Conservation (phyloP, 2,113 vertebrate genomes). For the Halcyon senegalensis region DNA sequence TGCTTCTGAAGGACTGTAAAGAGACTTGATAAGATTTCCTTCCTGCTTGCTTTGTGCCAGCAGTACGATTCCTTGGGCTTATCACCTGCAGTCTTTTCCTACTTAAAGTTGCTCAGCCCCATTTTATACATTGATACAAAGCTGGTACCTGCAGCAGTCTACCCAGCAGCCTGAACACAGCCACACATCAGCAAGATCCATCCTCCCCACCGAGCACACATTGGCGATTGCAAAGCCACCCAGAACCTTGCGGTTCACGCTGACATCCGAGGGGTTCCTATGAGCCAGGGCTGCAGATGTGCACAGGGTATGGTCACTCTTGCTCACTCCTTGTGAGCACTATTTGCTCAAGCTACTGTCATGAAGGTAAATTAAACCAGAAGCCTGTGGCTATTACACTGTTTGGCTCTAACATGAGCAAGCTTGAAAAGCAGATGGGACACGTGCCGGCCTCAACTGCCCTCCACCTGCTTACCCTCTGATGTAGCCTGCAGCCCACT, state of each 20-base stretch:
- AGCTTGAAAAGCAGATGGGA: neutral
- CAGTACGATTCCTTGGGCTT: neutral
- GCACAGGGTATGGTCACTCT: fast-evolving
- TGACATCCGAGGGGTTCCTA: neutral
- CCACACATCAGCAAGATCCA: neutral
- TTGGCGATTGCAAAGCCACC: neutral
- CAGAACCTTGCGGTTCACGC: neutral
- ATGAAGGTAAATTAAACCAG: neutral
- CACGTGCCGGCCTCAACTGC: fast-evolving
- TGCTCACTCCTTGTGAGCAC: fast-evolving
- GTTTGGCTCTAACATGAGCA: neutral
- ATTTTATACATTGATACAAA: neutral
- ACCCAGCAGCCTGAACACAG: neutral
- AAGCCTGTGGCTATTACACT: fast-evolving
- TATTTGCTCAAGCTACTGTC: neutral
- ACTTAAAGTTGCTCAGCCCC: neutral
- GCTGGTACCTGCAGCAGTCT: neutral
- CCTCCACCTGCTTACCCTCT: neutral
- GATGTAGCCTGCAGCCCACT: neutral
- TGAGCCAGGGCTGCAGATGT: fast-evolving
- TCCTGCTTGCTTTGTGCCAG: neutral
- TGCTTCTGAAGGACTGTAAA: neutral
- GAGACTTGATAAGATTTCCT: neutral
- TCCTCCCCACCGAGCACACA: neutral
- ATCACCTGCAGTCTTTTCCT: neutral